A percentile compares a stretch with the other conserved stretches of the same genome.
Evolutionary conservation across 2,888 invertebrate species (phyloP).

Genomic region (Metallyticus violacea): DNA sequence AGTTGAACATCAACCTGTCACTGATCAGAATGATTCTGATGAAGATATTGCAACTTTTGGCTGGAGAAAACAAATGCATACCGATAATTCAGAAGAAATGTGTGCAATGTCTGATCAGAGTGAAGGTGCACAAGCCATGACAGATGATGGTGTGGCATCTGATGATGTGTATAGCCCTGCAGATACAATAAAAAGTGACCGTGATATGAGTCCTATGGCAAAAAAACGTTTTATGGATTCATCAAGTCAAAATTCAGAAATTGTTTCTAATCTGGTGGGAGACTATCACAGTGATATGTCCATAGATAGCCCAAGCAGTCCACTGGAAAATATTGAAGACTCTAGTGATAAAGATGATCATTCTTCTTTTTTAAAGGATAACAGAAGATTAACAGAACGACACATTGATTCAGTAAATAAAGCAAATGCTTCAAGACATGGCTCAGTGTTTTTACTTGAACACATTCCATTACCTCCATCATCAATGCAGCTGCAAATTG

Average conservation of each 20-base stretch:
- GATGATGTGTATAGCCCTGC: slow-evolving; percentile 27
- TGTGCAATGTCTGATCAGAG: not conserved
- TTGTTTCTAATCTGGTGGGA: not conserved
- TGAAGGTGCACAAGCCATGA: not conserved
- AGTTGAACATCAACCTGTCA: not conserved
- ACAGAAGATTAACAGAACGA: not conserved
- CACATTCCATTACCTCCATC: slow-evolving; percentile 28
- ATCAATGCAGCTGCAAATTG: not conserved
- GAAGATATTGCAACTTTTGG: not conserved
- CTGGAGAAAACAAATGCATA: not conserved
- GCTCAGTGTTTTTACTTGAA: slow-evolving; percentile 7
- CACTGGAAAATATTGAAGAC: not conserved
- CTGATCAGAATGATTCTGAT: not conserved
- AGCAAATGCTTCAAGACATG: not conserved
- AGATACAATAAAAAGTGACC: not conserved
- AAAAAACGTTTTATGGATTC: not conserved
- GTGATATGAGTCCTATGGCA: not conserved
- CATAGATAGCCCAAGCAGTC: slow-evolving; percentile 12
- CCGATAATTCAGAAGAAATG: not conserved
- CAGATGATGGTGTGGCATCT: not conserved
- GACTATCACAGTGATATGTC: slow-evolving; percentile 20
- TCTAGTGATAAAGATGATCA: not conserved
- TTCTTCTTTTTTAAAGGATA: not conserved
- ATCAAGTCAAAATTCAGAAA: slow-evolving; percentile 1
- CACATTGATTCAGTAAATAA: not conserved